Evolutionary conservation across 2,888 invertebrate genomes (phyloP), one percentile per base, ranked within the genome.

Genomic region (Miltochrista miniata): DNA sequence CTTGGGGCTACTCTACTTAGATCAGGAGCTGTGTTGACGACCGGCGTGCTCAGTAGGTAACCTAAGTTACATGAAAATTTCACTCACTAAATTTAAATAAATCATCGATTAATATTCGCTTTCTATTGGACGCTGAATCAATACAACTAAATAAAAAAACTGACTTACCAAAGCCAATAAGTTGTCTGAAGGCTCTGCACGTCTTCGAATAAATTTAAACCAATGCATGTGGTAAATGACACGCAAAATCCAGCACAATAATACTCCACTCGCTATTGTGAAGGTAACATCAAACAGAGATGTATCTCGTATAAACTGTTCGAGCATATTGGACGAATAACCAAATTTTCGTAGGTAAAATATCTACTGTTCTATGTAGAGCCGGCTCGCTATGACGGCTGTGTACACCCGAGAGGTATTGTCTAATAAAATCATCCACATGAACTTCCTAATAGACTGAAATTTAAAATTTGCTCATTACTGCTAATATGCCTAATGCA

Each of bases 371-470:
- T 13, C 1, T 40, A 14, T 14, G 15, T 13, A 13, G 46, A 36
- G 45, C 37, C 48, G 45, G 50, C 46, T n/a, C 40, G 42, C 47
- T 52, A 45, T 18, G 18, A 42, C 45, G 7, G 49, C 31, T 37
- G 40, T 48, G 34, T 54, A 37, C 46, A 46, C 41, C 52, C 50
- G 54, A 53, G 58, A 61, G 51, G 51, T 72, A 72, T 59, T 67
- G 45, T 35, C 38, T 49, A 49, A 38, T 47, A 59, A 52, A 59
- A 66, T 51, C 48, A 59, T 50, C 49, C 51, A 46, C 36, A 48
- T 64, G 59, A 68, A 61, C 60, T 62, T 61, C 59, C 58, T 60
- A 51, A 56, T 53, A 56, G 55, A 29, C 45, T 55, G 18, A 36
- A 40, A 57, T 51, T 44, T 45, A n/a, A 41, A 45, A 42, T 34